Evolutionary conservation across 1,140 invertebrate species (phyloP).

Genomic region (Oppia nitens): DNA sequence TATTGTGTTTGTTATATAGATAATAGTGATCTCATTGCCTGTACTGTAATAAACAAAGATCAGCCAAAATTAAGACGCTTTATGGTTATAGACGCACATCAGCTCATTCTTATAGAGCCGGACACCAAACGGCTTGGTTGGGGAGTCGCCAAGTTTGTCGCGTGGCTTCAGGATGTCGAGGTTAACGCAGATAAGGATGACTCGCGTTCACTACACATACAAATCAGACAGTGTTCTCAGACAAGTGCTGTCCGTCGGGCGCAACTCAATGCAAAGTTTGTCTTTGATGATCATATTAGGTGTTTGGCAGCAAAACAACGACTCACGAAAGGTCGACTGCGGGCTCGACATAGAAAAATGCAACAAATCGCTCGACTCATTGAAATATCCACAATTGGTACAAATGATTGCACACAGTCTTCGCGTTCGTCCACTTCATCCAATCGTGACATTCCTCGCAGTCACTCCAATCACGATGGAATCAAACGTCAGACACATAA

Average conservation of each 20-base stretch:
- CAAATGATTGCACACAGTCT: neutral
- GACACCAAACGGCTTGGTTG: slow-evolving; percentile 79
- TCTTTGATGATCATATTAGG: slow-evolving; percentile 96
- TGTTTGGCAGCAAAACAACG: slow-evolving; percentile 47
- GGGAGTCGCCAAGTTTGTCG: slow-evolving; percentile 87
- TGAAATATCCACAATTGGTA: slow-evolving; percentile 40
- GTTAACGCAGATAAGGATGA: slow-evolving; percentile 83
- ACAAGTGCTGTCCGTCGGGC: slow-evolving; percentile 30
- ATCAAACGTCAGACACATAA: neutral
- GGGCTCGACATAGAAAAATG: slow-evolving; percentile 89
- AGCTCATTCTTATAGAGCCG: slow-evolving; percentile 90
- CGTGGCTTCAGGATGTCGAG: slow-evolving; percentile 44
- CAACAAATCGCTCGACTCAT: slow-evolving; percentile 77
- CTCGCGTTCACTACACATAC: slow-evolving; percentile 76
- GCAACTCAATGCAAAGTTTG: slow-evolving; percentile 72
- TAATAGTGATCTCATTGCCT: slow-evolving; percentile 91
- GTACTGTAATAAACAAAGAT: slow-evolving; percentile 76
- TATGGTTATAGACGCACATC: slow-evolving; percentile 80
- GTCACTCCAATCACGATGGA: neutral
- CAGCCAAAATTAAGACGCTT: slow-evolving; percentile 75
- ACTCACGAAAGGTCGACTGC: slow-evolving; percentile 65
- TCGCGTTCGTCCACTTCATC: neutral
- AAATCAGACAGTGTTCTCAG: slow-evolving; percentile 3
- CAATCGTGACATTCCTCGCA: neutral
- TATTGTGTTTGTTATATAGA: slow-evolving; percentile 40